Evolutionary conservation across 2,113 vertebrate species (phyloP).

Genomic region (Callipepla californica): DNA sequence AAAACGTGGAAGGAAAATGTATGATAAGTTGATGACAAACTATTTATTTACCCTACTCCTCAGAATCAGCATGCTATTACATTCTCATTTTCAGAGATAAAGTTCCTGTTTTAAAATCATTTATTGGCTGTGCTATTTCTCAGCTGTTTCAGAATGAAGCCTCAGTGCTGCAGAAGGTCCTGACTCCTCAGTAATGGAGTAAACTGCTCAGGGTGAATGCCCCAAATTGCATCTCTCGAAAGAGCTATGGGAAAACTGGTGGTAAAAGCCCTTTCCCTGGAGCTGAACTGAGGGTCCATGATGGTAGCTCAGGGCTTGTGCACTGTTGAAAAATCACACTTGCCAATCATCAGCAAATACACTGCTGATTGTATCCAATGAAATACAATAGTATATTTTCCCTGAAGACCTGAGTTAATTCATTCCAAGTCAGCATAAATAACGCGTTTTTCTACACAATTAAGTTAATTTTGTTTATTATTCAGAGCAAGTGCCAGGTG

Average conservation of each 20-base stretch:
- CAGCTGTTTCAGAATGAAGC: neutral
- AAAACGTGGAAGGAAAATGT: neutral
- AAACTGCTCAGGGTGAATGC: neutral
- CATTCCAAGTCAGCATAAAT: neutral
- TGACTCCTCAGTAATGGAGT: neutral
- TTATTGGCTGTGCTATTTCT: neutral
- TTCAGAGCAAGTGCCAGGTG: neutral
- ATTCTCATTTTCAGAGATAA: neutral
- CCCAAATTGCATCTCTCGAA: neutral
- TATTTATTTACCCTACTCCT: neutral
- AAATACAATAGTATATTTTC: neutral
- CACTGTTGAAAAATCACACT: neutral
- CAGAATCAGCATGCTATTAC: neutral
- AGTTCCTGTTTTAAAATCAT: neutral
- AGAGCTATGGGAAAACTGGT: neutral
- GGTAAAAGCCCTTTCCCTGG: neutral
- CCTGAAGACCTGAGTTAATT: neutral
- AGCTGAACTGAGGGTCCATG: neutral
- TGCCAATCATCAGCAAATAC: neutral
- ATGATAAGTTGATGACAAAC: neutral
- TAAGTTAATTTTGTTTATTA: slow-evolving; percentile 39
- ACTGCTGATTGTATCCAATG: neutral
- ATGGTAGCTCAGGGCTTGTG: neutral
- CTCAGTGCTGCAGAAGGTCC: neutral
- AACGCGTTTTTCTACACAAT: neutral